Evolutionary conservation across 2,888 invertebrate species (phyloP), one percentile per base, ranked within the genome.

Genomic region (Seira sanloemensis): DNA sequence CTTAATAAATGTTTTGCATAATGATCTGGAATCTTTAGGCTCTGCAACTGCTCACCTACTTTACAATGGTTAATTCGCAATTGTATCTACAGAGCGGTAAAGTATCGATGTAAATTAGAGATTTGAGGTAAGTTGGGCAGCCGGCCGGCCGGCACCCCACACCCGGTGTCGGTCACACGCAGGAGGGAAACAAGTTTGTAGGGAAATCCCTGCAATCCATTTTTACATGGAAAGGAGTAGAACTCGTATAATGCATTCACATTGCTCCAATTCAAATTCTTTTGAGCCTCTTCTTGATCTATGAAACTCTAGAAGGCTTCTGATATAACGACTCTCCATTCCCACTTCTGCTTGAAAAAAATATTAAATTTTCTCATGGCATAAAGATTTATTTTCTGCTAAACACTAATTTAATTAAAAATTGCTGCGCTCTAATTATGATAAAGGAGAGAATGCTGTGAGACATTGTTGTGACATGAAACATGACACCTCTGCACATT

Each of bases 191-290:
- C 24, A 65, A 21, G n/a, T 16, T 25, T 5, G 1, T 25, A 50
- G 68, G 68, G 66, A 77, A 50, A 54, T 54, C 66, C 68, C 69
- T 77, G 54, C 67, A 46, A 68, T 66, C 50, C 65, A 68, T 76
- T 76, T 68, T 67, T 76, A n/a, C 37, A 50, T 5, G 18, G 25
- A 18, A 25, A n/a, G 7, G 67, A 23, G 67, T 67, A 24, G 9
- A 67, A 21, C 46, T 71, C 1, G 16, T 12, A 4, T 68, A 27
- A 16, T 37, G 71, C 18, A 16, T 37, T 19, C 19, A 26, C 5
- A 18, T 69, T 69, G 12, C 7, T n/a, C n/a, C n/a, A n/a, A 69
- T 26, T 12, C 19, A 27, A 12, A 27, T 69, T 12, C 12, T 37
- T 37, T n/a, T 21, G 12, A 69, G 69, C 66, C 62, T 66, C 12